Conservation (phyloP, 2,888 invertebrate species). For the Incurvaria masculella region DNA sequence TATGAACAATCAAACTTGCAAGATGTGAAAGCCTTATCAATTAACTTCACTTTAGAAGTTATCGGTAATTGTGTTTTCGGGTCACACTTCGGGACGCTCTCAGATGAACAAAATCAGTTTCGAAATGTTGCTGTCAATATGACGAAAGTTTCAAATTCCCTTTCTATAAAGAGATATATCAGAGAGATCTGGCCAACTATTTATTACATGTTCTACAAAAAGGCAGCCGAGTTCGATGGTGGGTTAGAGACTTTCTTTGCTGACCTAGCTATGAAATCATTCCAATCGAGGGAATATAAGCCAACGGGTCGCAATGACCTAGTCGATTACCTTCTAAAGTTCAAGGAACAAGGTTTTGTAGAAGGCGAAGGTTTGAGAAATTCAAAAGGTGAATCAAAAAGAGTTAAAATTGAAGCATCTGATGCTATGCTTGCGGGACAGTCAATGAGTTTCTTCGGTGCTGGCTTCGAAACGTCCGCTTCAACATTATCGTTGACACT, state of each 20-base stretch:
- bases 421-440: constrained; percentile 49
- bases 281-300: constrained; percentile 9
- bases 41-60: constrained; percentile 10
- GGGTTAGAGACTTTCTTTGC: constrained; percentile 6
- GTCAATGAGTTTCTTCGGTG: constrained; percentile 40
- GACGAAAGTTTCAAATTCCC: constrained; percentile 1
- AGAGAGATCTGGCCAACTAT: constrained; percentile 11
- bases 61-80: constrained; percentile 13
- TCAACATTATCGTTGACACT: not conserved
- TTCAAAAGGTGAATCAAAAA: constrained; percentile 17
- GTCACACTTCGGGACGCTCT: constrained; percentile 9
- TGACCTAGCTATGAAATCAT: constrained; percentile 3
- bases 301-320: constrained; percentile 15
- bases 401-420: constrained; percentile 25
- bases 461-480: not conserved
- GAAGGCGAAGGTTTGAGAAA: constrained; percentile 14
- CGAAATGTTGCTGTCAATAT: constrained; percentile 6
- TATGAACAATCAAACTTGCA: constrained; percentile 9
- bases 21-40: constrained; percentile 14
- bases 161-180: constrained; percentile 3
- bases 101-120: constrained; percentile 8
- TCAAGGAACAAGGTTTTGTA: constrained; percentile 13
- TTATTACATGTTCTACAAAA: constrained; percentile 8
- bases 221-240: not conserved
- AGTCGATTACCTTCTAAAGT: constrained; percentile 14